Percentiles rank a stretch among this genome's conserved stretches.
Conservation (phyloP, 2,113 vertebrate genomes). For the Salminus brasiliensis region DNA sequence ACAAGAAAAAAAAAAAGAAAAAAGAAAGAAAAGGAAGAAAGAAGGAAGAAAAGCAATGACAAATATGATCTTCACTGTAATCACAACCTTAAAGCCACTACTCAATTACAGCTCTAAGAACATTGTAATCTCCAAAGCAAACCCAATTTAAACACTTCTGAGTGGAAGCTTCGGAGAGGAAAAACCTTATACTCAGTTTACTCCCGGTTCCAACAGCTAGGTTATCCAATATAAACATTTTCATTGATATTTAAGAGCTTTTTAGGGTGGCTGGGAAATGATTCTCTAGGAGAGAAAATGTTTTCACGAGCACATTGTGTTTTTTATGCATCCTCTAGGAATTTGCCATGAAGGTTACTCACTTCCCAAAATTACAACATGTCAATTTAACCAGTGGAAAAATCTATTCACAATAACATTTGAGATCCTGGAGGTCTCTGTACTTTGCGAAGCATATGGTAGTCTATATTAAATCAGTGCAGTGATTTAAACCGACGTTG, state of each 20-base stretch:
- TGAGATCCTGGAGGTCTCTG: neutral
- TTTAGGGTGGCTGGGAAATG: slow-evolving; percentile 40
- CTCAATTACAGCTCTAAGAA: neutral
- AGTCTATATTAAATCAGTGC: neutral
- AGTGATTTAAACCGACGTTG: neutral
- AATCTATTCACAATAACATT: slow-evolving; percentile 12
- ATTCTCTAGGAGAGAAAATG: slow-evolving; percentile 34
- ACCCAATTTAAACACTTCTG: neutral
- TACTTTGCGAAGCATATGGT: neutral
- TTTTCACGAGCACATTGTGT: slow-evolving; percentile 30
- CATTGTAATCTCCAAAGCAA: neutral
- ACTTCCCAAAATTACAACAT: slow-evolving; percentile 41
- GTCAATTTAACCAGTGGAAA: slow-evolving; percentile 25
- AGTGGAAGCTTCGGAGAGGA: neutral
- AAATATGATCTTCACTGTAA: neutral
- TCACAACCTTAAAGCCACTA: neutral
- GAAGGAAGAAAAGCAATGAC: neutral
- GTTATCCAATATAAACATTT: slow-evolving; percentile 48
- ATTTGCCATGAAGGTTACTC: neutral
- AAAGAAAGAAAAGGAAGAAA: neutral
- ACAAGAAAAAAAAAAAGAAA: neutral
- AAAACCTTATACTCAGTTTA: neutral
- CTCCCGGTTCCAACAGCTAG: slow-evolving; percentile 9
- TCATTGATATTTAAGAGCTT: slow-evolving; percentile 42
- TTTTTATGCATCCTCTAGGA: slow-evolving; percentile 37